These are phyloP conservation scores for Chelonoidis abingdonii DNA, from an alignment of 2,113 vertebrate species.

Conservation along the genomic window DNA sequence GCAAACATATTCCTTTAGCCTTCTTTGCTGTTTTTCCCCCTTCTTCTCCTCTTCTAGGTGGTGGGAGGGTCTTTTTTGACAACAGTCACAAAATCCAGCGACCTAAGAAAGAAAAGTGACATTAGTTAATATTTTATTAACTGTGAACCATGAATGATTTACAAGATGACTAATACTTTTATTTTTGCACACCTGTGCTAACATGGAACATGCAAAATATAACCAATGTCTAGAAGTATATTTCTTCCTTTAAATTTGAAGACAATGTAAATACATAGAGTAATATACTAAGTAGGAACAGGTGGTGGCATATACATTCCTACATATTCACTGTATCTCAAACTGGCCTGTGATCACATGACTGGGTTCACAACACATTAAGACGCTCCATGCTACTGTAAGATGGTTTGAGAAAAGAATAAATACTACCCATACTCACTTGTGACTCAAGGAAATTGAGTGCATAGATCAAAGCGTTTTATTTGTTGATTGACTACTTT, in stretches of 20 bases:
- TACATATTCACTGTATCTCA: background rate
- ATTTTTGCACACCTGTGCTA: background rate
- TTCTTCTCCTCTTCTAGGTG: conserved; percentile 92
- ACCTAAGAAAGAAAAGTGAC: conserved; percentile 83
- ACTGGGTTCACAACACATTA: background rate
- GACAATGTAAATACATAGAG: background rate
- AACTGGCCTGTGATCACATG: background rate
- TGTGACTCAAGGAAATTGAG: background rate
- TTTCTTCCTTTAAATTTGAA: background rate
- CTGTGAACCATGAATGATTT: background rate
- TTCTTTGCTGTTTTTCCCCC: conserved; percentile 91
- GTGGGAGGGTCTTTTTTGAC: conserved; percentile 87
- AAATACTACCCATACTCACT: background rate
- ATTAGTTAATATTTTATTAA: conserved; percentile 29
- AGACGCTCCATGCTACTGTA: background rate
- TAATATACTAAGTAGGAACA: background rate
- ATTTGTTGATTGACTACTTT: background rate
- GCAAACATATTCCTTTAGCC: conserved; percentile 71
- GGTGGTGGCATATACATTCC: background rate
- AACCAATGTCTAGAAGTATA: background rate
- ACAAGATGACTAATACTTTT: background rate
- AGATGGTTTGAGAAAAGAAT: background rate
- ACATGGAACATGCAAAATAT: background rate
- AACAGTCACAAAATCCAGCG: conserved; percentile 98
- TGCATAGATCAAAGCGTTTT: background rate